Base-by-base conservation (phyloP, 2,888 invertebrate species). In the Platycheirus rosarum region DNA sequence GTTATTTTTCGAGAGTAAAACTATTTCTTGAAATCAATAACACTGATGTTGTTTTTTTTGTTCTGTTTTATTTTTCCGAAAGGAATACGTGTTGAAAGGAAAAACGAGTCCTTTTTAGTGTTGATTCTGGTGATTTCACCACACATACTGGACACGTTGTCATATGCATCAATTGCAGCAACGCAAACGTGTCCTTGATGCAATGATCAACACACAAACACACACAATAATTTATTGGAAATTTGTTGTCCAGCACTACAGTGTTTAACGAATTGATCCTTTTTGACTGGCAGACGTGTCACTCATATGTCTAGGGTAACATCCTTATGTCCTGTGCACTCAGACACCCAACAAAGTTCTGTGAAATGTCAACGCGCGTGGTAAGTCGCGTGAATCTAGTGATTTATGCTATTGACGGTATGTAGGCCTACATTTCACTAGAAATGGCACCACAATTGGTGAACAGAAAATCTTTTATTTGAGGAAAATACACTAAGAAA, bases 391-490 rank as follows among this genome's bases (percentile, higher is more conserved):
- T 65, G 79, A 75, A 70, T 71, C 75, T 62, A 66, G 75, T 70
- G 80, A 80, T 80, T 80, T 80, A 80, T 80, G 76, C 53, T 66
- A 60, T 65, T 76, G 75, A 75, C 80, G 70, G 60, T 35, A 46
- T 76, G 80, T 80, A 80, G 80, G 60, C 76, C 79, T 80, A 80
- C 79, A 80, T 80, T 80, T 75, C 69, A 75, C 63, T 65, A 71
- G 11, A 57, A n/a, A 48, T 71, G 66, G 66, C 44, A 71, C 62
- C 71, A 78, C 60, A 73, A 80, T 70, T 75, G 80, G 65, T 80
- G 62, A 66, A 80, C 6, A 32, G 42, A 62, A 74, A 7, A 18
- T 16, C n/a, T 3, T 4, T 7, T 79, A 62, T 18, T 71, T 66
- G 23, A 23, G 26, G 0, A 7, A 7, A 18, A 2, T 57, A 42